Evolutionary conservation across 2,113 vertebrate species (phyloP), one percentile per base, ranked within the genome.

Genomic region (Mionectes macconnelli): DNA sequence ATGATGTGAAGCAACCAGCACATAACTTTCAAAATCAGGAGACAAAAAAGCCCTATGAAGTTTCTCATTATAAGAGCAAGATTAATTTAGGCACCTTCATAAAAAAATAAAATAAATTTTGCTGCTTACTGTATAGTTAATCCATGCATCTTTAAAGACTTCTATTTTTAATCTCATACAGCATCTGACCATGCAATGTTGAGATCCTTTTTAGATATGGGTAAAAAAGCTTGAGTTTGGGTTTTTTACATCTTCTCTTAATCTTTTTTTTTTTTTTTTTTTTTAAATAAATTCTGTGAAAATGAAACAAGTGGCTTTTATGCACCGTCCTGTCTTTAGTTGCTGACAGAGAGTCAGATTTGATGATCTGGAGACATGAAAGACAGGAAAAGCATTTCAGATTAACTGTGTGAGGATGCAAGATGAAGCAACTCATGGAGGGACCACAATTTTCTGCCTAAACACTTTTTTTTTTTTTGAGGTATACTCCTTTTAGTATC

Each of bases 51-150:
- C 6, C 7, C 60, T 87, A 60, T 84, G 59, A 92, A 93, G 76
- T 80, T 90, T 59, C 50, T 73, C 93, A 62, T 94, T 92, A 56
- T 67, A 86, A 90, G 8, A 90, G 23, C 35, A 83, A 85, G 67
- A 94, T 90, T 87, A 91, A 89, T 90, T 89, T 82, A 73, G 81
- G 42, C 52, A 94, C 70, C 66, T 93, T 89, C 80, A 87, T 87
- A 25, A 80, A 94, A 64, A 64, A 79, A 55, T 27, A 72, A 80
- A 90, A 68, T 12, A 89, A 70, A 87, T 56, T 50, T 84, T 96
- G 62, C 62, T 28, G 6, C 49, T 95, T 92, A 91, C 49, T 80
- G 63, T 92, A 89, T 76, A 74, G 69, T 87, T 89, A 90, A 92
- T 64, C 73, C 69, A 86, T 84, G 37, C 62, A 84, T 87, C 45